These are phyloP conservation scores for Etheostoma spectabile DNA, from an alignment of 2,113 vertebrate genomes.

Conservation along the genomic window DNA sequence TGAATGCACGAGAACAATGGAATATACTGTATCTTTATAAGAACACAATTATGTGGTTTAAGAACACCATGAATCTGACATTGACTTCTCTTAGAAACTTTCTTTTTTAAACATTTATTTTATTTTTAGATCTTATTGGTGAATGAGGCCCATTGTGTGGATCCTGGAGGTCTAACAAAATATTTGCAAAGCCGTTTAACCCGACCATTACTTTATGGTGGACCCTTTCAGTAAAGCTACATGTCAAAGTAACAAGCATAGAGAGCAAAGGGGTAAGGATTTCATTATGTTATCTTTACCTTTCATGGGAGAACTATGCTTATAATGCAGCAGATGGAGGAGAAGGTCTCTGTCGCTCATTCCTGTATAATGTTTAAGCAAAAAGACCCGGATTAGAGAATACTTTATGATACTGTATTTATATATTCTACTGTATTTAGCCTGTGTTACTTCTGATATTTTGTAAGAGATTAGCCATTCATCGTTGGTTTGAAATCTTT, in stretches of 20 bases:
- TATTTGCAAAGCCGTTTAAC: not conserved
- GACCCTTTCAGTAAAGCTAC: not conserved
- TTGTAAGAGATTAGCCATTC: slow-evolving; percentile 13
- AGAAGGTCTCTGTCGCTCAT: not conserved
- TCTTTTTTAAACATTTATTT: too few species aligned
- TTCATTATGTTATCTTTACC: slow-evolving; percentile 1
- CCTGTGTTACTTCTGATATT: slow-evolving; percentile 7
- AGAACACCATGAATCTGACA: too few species aligned
- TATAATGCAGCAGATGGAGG: not conserved
- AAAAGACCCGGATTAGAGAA: not conserved
- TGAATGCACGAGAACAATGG: too few species aligned
- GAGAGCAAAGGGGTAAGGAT: not conserved
- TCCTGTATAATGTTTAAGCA: not conserved
- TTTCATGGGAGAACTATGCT: not conserved
- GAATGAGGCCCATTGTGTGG: not conserved
- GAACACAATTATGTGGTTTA: too few species aligned
- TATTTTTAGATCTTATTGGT: too few species aligned
- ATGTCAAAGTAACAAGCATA: not conserved
- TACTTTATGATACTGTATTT: not conserved
- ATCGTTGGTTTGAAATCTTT: slow-evolving; percentile 18
- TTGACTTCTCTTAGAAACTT: too few species aligned
- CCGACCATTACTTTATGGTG: not conserved
- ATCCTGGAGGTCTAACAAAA: not conserved
- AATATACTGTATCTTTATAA: too few species aligned
- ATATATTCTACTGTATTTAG: not conserved